phyloP scores from a whole-genome alignment of 2,888 invertebrate genomes.

The Neoscelio sp. region DNA sequence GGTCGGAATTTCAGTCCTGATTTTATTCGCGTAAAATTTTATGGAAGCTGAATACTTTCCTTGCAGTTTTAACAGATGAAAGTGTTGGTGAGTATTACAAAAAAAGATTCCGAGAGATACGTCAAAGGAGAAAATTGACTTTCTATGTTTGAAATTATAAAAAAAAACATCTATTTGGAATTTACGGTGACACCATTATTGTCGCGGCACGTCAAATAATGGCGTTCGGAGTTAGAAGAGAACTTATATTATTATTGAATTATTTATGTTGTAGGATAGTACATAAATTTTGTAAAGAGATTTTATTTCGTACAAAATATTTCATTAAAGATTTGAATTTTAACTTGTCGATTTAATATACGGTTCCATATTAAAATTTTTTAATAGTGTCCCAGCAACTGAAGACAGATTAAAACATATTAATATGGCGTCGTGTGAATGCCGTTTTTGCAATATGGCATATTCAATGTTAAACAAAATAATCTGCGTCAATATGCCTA shows the following conservation, averaged over 20 bases:
- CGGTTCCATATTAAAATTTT: too few relatives aligned
- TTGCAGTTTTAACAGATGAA: conserved; percentile 51
- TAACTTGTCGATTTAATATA: too few relatives aligned
- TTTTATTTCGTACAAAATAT: too few relatives aligned
- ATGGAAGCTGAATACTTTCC: conserved; percentile 51
- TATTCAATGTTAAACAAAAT: too few relatives aligned
- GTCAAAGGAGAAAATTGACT: conserved; percentile 49
- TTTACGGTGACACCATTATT: conserved; percentile 42
- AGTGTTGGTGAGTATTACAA: conserved; percentile 38
- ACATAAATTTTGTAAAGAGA: too few relatives aligned
- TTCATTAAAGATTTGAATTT: too few relatives aligned
- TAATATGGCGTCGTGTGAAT: too few relatives aligned
- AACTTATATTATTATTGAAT: conserved; percentile 3
- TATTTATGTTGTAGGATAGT: not conserved
- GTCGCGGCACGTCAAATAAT: not conserved
- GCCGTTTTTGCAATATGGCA: too few relatives aligned
- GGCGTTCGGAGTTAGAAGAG: conserved; percentile 4
- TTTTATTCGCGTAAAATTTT: conserved; percentile 54
- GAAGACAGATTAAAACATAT: too few relatives aligned
- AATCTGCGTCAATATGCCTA: too few relatives aligned
- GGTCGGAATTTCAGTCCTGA: conserved; percentile 11
- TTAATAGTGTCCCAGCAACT: too few relatives aligned
- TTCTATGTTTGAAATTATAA: conserved; percentile 47
- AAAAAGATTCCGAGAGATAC: conserved; percentile 15
- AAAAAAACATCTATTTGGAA: conserved; percentile 16